Evolutionary conservation across 23 tunicate genomes (phyloP), one percentile per base, ranked within the genome.

Genomic region (Oikopleura vanhoeffeni): DNA sequence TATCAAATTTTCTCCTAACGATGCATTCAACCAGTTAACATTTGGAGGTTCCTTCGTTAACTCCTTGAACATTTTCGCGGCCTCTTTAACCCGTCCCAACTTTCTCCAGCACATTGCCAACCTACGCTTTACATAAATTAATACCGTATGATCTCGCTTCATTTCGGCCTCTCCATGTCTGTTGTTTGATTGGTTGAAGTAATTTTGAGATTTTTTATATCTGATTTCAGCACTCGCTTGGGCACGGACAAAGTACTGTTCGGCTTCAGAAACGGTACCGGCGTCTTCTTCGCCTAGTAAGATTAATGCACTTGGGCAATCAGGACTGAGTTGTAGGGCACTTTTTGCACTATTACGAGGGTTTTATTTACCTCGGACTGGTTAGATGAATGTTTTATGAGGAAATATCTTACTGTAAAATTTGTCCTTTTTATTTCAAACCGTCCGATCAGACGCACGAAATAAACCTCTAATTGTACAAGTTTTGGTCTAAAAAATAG

Each of bases 41-140:
- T 71, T 71, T 71, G 79, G 79, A 30, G 79, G 79, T 34, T 71
- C 79, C 30, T 71, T 71, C 32, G 79, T 91, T 40, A 91, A 88
- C 64, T 91, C 97, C 87, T 91, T 76, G 91, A 91, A 89, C 91
- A 91, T 89, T 57, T 91, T 91, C 0, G 89, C 89, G 0, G 97
- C 97, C 87, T 91, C 97, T 57, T 77, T 87, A 41, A 91, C 89
- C 64, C 86, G 76, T 40, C 92, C 97, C 28, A 91, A 76, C 49
- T 91, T 91, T 41, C 92, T 83, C 38, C 92, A 87, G 41, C 97
- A 91, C 97, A 91, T 91, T 40, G 92, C 87, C 34, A 91, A 40
- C 35, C 97, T 77, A 0, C 97, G 85, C 42, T 91, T 91, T 40
- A 89, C 86, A 76, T 91, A 91, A 24, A 91, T 91, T 40, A 91